Percentiles rank a stretch among this genome's conserved stretches.
Conservation (phyloP, 1,140 invertebrate species). For the Drosophila seguyi region DNA sequence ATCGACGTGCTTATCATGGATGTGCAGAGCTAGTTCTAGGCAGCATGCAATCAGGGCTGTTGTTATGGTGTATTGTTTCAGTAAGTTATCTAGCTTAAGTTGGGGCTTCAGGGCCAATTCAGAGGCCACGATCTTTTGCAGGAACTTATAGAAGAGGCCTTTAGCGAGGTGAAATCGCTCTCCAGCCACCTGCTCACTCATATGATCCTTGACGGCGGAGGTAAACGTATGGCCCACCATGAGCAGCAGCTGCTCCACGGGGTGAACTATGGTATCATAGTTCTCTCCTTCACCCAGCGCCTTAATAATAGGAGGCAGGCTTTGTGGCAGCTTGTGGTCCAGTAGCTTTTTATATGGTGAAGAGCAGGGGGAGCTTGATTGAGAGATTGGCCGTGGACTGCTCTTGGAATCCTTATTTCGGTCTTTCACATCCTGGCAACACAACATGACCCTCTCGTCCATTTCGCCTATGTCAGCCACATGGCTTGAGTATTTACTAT, state of each 20-base stretch:
- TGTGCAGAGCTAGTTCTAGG: slow-evolving; percentile 95
- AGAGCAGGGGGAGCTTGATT: neutral
- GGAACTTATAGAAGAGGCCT: slow-evolving; percentile 92
- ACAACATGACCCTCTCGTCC: slow-evolving; percentile 96
- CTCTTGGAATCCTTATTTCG: neutral
- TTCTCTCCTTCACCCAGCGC: slow-evolving; percentile 5
- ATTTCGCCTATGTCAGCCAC: slow-evolving; percentile 96
- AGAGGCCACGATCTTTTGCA: slow-evolving; percentile 93
- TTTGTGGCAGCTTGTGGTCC: slow-evolving; percentile 22
- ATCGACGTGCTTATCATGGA: slow-evolving; percentile 90
- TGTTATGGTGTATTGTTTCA: slow-evolving; percentile 90
- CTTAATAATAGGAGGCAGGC: slow-evolving; percentile 28
- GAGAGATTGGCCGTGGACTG: neutral
- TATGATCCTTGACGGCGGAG: neutral
- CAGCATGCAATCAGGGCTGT: slow-evolving; percentile 95
- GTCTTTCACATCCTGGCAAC: neutral
- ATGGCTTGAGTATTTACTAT: slow-evolving; percentile 94
- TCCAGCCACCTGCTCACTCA: slow-evolving; percentile 1
- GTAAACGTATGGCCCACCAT: slow-evolving; percentile 33
- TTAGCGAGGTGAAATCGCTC: slow-evolving; percentile 30
- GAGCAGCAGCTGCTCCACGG: slow-evolving; percentile 11
- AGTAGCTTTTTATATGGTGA: slow-evolving; percentile 18
- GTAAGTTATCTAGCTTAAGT: slow-evolving; percentile 87
- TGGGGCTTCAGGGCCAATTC: slow-evolving; percentile 90
- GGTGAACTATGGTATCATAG: neutral